Evolutionary conservation across 2,113 vertebrate genomes (phyloP).

Genomic region (Hemichromis elongatus): DNA sequence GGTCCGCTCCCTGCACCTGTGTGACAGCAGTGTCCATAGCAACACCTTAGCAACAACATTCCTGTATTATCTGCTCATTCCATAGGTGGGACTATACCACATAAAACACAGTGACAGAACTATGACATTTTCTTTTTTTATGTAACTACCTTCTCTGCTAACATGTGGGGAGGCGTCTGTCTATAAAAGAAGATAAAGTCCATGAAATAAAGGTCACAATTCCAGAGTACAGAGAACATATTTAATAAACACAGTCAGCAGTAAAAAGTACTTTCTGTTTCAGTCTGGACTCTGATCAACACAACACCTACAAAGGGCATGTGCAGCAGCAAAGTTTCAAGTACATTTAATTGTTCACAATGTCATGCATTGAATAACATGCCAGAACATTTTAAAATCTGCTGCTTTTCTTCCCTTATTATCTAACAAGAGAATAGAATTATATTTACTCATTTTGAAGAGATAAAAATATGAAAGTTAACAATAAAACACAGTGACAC

Average conservation of each 20-base stretch:
- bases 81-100: rapidly evolving
- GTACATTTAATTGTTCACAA: not conserved
- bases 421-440: rapidly evolving
- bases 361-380: not conserved
- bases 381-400: rapidly evolving
- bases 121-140: rapidly evolving
- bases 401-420: not conserved
- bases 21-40: not conserved
- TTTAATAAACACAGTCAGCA: rapidly evolving
- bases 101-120: not conserved
- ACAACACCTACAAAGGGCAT: not conserved
- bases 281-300: not conserved
- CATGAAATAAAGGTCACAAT: rapidly evolving
- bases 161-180: not conserved
- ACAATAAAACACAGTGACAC: not conserved
- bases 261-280: not conserved
- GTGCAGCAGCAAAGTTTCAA: not conserved
- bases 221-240: not conserved
- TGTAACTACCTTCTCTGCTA: too few relatives aligned
- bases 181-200: rapidly evolving
- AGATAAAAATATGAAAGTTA: not conserved
- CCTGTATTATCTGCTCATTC: not conserved
- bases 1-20: not conserved
- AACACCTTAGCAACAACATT: not conserved
- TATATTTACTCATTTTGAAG: rapidly evolving